phyloP scores from a whole-genome alignment of 30 jellyfish, hydroid and myxozoan species.

The Hydra vulgaris region DNA sequence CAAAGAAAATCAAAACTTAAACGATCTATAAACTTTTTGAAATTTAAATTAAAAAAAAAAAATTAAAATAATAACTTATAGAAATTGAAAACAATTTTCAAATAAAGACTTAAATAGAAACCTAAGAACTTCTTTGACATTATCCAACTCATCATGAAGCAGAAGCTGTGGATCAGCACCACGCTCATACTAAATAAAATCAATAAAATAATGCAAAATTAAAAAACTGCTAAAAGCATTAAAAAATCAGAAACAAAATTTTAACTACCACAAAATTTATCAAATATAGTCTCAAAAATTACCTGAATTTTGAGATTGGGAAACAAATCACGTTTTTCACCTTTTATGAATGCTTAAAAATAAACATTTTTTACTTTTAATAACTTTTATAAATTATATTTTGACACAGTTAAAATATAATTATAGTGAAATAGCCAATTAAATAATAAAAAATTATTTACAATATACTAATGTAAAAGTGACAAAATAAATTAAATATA shows the following conservation, averaged over 20 bases:
- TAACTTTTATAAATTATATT: not conserved
- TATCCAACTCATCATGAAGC: conserved; percentile 65
- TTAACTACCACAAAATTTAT: not conserved
- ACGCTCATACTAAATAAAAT: conserved; percentile 55
- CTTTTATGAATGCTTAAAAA: conserved; percentile 56
- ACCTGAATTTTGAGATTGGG: conserved; percentile 83
- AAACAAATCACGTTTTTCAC: conserved; percentile 55
- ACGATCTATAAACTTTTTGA: too few relatives aligned
- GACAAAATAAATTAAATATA: too few relatives aligned
- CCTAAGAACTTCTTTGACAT: conserved; percentile 84
- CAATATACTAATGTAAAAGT: too few relatives aligned
- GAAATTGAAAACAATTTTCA: not conserved
- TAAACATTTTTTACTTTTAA: not conserved
- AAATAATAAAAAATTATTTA: too few relatives aligned
- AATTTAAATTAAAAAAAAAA: too few relatives aligned
- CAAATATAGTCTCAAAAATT: not conserved
- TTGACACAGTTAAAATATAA: too few relatives aligned
- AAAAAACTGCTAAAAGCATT: too few relatives aligned
- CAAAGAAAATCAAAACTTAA: too few relatives aligned
- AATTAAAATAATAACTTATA: not conserved
- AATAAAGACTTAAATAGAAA: not conserved
- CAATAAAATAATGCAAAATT: not conserved
- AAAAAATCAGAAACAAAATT: not conserved
- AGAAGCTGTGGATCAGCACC: conserved; percentile 83
- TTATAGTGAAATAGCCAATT: too few relatives aligned